Conservation (phyloP, 1,140 invertebrate species). For the Pristionchus pacificus region DNA sequence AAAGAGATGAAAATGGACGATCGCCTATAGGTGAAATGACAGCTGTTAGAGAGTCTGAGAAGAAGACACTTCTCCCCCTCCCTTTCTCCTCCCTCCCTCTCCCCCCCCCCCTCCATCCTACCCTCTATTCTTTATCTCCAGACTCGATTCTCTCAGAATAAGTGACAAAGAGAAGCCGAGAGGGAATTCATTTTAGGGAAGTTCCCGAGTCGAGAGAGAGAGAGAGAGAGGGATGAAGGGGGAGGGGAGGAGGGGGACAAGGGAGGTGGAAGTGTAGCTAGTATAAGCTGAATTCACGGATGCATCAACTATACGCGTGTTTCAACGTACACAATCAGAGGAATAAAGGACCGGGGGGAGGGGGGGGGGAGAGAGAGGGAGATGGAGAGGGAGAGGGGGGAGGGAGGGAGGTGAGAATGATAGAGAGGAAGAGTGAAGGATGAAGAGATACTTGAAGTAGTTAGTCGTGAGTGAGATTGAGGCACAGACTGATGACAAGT, state of each 20-base stretch:
- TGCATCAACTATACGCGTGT: no score
- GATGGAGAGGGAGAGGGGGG: slow-evolving; percentile 5
- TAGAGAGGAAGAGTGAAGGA: slow-evolving; percentile 4
- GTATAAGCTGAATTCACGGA: no score
- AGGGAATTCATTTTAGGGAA: not conserved
- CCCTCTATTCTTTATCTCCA: not conserved
- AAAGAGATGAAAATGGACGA: not conserved
- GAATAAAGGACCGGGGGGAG: slow-evolving; percentile 1
- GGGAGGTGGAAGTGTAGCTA: slow-evolving; percentile 10
- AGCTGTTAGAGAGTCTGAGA: not conserved
- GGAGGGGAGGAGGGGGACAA: slow-evolving; percentile 8
- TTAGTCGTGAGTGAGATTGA: not conserved
- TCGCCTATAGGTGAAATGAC: not conserved
- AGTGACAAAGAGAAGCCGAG: not conserved
- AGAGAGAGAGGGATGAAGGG: not conserved
- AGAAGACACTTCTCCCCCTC: not conserved
- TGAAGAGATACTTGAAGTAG: slow-evolving; percentile 8
- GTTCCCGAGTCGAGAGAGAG: not conserved
- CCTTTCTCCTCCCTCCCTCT: slow-evolving; percentile 9
- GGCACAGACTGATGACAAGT: no score
- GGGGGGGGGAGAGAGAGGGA: slow-evolving; percentile 4
- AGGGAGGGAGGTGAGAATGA: not conserved
- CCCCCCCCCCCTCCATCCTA: not conserved
- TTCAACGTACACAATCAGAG: not conserved
- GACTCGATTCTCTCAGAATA: not conserved